Base-by-base conservation (phyloP, 2,888 invertebrate species). In the Campaea margaritaria region DNA sequence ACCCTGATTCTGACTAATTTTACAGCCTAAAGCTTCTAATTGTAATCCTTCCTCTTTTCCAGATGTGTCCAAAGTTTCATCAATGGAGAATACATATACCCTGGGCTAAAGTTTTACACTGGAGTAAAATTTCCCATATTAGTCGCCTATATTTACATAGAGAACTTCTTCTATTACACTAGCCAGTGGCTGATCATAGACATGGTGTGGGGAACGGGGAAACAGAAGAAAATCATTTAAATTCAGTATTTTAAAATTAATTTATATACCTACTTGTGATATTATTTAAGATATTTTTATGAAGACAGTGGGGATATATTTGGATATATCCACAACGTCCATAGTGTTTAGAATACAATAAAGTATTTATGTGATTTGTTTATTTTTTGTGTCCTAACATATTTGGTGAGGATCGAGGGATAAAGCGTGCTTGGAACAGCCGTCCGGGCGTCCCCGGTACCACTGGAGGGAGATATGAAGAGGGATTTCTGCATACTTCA, bases 171-270 rank as follows among this genome's bases (percentile, higher is more conserved):
- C 36, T 89, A 84, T 61, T 87, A 85, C 55, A 81, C 76, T 0
- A 76, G 80, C 11, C 89, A 89, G 63, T 91, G 86, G 85, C 43
- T 82, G 7, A 67, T 90, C 2, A 63, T 82, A 1, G 88, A 89
- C 41, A 76, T 86, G 56, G 67, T 89, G 0, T 86, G 87, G 87
- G 81, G 84, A 11, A 64, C 69, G 45, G 64, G 59, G 13, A 59
- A 61, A 45, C 13, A 59, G 3, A 74, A 76, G 53, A 73, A 78
- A 70, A 58, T 65, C 3, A 13, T 12, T 16, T 51, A 8, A 31
- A 31, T 12, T 59, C 0, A 0, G 15, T 38, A 12, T 11, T 16
- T 38, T 27, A 42, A 12, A 10, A 2, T 39, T 15, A 14, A 12
- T 38, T 34, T 36, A n/a, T 39, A 16, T 45, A 44, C 14, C 27